These are phyloP conservation scores for Drosophila kurseongensis DNA, from an alignment of 1,140 invertebrate species.

Conservation along the genomic window DNA sequence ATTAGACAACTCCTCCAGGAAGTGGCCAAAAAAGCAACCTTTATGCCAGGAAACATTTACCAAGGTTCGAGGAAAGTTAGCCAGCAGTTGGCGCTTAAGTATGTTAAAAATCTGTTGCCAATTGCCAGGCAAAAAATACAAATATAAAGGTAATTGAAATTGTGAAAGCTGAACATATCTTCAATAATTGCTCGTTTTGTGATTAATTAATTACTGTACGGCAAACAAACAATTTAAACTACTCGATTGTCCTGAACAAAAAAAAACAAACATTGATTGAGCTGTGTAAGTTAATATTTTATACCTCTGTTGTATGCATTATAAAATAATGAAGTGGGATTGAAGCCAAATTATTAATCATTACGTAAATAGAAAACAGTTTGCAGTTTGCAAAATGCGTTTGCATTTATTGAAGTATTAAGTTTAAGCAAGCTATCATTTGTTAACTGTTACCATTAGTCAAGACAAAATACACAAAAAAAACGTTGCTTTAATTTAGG, in stretches of 20 bases:
- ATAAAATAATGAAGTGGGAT: not conserved
- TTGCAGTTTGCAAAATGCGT: too few species aligned
- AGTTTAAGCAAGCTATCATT: too few species aligned
- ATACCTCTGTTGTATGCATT: not conserved
- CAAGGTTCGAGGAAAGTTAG: not conserved
- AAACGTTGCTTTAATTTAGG: too few species aligned
- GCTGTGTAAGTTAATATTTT: not conserved
- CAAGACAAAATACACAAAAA: too few species aligned
- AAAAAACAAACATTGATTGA: not conserved
- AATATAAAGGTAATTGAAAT: not conserved
- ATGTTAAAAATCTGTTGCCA: too few species aligned
- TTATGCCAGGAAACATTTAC: not conserved
- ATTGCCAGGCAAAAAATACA: not conserved
- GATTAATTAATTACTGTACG: not conserved
- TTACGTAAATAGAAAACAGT: too few species aligned
- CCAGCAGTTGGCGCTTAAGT: not conserved
- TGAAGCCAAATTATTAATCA: not conserved
- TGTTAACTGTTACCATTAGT: too few species aligned
- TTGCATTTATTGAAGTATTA: too few species aligned
- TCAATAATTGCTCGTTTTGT: not conserved
- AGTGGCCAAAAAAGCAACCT: constrained; percentile 11
- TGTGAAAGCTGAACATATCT: not conserved
- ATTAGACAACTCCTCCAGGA: constrained; percentile 47
- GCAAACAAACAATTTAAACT: constrained; percentile 3
- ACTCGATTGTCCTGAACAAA: not conserved